Base-by-base conservation (phyloP, 37 sponge, comb jelly and placozoan genomes). In the Ephydatia muelleri region DNA sequence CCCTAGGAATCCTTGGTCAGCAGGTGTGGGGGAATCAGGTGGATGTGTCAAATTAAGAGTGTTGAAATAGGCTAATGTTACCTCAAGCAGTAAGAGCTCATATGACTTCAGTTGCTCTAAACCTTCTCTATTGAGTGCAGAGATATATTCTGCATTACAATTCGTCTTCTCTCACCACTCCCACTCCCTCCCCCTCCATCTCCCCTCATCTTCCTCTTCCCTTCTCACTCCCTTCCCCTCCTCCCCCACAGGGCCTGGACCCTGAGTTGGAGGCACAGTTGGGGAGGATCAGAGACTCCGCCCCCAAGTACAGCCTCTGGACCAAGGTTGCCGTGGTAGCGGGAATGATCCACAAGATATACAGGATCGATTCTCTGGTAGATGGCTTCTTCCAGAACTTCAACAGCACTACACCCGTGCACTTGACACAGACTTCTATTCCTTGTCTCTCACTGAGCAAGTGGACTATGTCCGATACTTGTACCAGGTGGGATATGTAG, bases 351-450 rank as follows among this genome's bases (percentile, higher is more conserved):
- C 40, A 89, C 81, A 89, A 79, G 43, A 79, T 95, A 19, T 90
- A 89, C 70, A 82, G 27, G 79, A 95, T 95, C 67, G 93, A 95
- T 83, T 25, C 69, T 2, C 80, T 90, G 65, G 96, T 95, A 28
- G 88, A 87, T 1, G 16, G 34, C 27, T 95, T 95, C 91, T 90
- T 90, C 28, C 65, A 32, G 26, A 77, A 86, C 67, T 95, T 95
- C 74, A 92, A 95, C 80, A 67, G 21, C 80, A 92, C 78, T 95
- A 92, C 57, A 76, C 84, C 26, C 80, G 68, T 11, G 93, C 93
- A 33, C 34, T 90, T 77, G 79, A 67, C 35, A 92, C 88, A 0
- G 90, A 92, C 79, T 92, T 95, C 49, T 38, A 33, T 39, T 28
- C 39, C 2, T 83, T 95, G 68, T 81, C 90, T 2, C 88, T 95